These are phyloP conservation scores for Deilephila porcellus DNA, from an alignment of 2,888 invertebrate genomes.

Conservation along the genomic window DNA sequence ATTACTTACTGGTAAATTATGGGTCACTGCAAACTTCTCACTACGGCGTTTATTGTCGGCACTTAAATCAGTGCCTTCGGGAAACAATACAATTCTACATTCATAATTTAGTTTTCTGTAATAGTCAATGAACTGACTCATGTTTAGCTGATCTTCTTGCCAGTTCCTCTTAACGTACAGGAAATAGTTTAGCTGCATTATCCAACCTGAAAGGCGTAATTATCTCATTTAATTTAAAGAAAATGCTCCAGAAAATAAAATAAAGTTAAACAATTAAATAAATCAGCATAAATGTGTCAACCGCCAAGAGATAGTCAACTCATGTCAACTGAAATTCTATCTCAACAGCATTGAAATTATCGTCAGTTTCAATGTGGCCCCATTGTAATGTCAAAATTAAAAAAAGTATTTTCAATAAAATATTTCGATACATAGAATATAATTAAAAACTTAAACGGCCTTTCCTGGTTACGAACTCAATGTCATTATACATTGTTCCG, in stretches of 20 bases:
- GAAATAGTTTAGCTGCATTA: conserved; percentile 94
- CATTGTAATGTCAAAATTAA: too few relatives aligned
- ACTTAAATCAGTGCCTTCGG: conserved; percentile 95
- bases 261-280: too few relatives aligned
- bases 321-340: too few relatives aligned
- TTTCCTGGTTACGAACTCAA: neutral
- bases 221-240: neutral
- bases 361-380: too few relatives aligned
- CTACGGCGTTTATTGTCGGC: conserved; percentile 88
- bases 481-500: neutral
- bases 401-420: neutral
- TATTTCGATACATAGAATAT: neutral
- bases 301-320: too few relatives aligned
- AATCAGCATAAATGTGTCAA: too few relatives aligned
- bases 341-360: too few relatives aligned
- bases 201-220: conserved; percentile 86
- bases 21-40: conserved; percentile 88
- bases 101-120: conserved; percentile 87
- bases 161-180: conserved; percentile 93
- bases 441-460: neutral
- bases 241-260: neutral
- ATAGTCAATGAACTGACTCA: conserved; percentile 89
- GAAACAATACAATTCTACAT: conserved; percentile 91
- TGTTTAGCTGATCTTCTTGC: conserved; percentile 88
- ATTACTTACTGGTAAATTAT: conserved; percentile 86